Percentiles rank a stretch among this genome's conserved stretches.
These are phyloP conservation scores for Harlomillsia oculata DNA, from an alignment of 1,140 invertebrate species.

Conservation along the genomic window DNA sequence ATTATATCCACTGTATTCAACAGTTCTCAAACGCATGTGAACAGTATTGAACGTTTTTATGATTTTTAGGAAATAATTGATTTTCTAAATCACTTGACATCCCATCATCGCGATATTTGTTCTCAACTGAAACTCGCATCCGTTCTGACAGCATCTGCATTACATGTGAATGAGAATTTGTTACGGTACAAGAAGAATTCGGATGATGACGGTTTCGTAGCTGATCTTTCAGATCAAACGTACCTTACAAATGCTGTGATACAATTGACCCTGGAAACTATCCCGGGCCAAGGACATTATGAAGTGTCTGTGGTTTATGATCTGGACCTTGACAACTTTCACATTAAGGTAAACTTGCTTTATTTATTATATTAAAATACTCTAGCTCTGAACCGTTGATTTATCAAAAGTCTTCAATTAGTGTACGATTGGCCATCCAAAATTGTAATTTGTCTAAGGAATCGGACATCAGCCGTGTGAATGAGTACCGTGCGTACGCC, in stretches of 20 bases:
- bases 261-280: slow-evolving; percentile 54
- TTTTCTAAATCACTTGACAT: slow-evolving; percentile 55
- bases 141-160: slow-evolving; percentile 56
- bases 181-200: slow-evolving; percentile 40
- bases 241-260: slow-evolving; percentile 52
- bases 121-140: slow-evolving; percentile 47
- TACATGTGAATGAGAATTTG: slow-evolving; percentile 46
- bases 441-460: slow-evolving; percentile 48
- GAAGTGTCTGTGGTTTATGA: slow-evolving; percentile 9
- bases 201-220: slow-evolving; percentile 72
- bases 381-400: too few relatives aligned
- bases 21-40: neutral
- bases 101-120: slow-evolving; percentile 53
- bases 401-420: slow-evolving; percentile 12
- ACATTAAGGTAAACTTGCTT: slow-evolving; percentile 9
- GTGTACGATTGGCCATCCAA: too few relatives aligned
- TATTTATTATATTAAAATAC: too few relatives aligned
- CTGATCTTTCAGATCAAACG: slow-evolving; percentile 53
- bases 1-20: neutral
- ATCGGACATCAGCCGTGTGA: slow-evolving; percentile 73
- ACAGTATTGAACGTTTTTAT: neutral
- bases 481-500: slow-evolving; percentile 69
- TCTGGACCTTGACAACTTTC: neutral
- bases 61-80: slow-evolving; percentile 42
- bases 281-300: neutral